These are phyloP conservation scores for Dissostichus mawsoni DNA, from an alignment of 2,113 vertebrate genomes.

Conservation along the genomic window DNA sequence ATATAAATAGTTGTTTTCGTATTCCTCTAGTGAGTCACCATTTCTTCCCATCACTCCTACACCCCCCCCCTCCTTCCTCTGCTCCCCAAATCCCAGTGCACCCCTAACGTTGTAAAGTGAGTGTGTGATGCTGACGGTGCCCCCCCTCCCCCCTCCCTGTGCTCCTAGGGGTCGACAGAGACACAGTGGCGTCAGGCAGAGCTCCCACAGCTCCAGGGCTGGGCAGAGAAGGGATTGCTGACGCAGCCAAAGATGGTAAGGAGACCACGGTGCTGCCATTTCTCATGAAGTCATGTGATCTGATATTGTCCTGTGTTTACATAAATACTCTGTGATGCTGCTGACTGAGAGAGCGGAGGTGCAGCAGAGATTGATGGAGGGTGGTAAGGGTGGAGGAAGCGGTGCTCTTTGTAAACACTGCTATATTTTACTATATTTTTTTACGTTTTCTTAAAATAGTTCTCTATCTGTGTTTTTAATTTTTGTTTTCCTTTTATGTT, in stretches of 20 bases:
- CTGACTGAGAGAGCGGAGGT: constrained; percentile 63
- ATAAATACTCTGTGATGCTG: constrained; percentile 61
- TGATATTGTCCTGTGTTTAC: constrained; percentile 74
- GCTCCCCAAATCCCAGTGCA: constrained; percentile 63
- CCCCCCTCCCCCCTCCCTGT: constrained; percentile 79
- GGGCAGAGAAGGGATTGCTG: constrained; percentile 90
- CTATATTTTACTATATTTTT: too few species aligned
- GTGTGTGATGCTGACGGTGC: constrained; percentile 82
- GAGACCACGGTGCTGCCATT: constrained; percentile 76
- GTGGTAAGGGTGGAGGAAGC: neutral
- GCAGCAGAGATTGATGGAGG: constrained; percentile 51
- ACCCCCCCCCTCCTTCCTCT: neutral
- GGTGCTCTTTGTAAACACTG: too few species aligned
- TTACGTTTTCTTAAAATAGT: too few species aligned
- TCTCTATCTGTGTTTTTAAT: too few species aligned
- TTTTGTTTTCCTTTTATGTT: too few species aligned
- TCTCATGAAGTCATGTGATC: constrained; percentile 74
- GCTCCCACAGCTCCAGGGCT: constrained; percentile 89
- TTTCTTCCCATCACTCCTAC: constrained; percentile 18
- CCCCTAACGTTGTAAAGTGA: constrained; percentile 72
- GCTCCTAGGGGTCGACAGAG: constrained; percentile 88
- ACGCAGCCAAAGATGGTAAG: constrained; percentile 91
- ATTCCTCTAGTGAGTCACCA: constrained; percentile 19
- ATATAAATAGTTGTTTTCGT: too few species aligned
- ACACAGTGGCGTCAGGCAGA: constrained; percentile 90